Conservation (phyloP, 2,797 vertebrate species). For the Saxicola maurus region DNA sequence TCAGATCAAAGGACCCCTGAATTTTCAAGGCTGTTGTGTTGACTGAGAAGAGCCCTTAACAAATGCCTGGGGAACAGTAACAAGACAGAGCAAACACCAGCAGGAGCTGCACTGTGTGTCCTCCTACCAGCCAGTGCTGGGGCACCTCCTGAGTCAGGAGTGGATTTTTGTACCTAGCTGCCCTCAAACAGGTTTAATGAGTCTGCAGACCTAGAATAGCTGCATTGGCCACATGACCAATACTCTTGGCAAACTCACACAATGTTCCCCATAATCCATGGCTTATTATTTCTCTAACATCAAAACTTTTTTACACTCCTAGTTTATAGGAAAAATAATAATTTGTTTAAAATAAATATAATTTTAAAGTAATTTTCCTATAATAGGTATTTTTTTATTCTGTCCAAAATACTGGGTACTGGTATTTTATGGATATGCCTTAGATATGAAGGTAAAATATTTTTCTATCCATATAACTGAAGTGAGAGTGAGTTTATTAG, state of each 20-base stretch:
- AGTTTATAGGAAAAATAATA: not conserved
- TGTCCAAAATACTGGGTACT: not conserved
- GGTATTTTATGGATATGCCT: not conserved
- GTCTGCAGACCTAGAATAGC: not conserved
- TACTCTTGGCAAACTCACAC: not conserved
- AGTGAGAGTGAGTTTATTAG: not conserved
- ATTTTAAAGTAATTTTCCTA: not conserved
- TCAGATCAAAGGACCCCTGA: not conserved
- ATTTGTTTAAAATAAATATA: not conserved
- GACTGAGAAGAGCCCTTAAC: not conserved
- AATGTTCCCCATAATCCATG: not conserved
- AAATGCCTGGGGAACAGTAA: not conserved
- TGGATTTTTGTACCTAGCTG: not conserved
- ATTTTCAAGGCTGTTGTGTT: not conserved
- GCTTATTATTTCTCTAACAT: not conserved
- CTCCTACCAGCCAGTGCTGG: not conserved
- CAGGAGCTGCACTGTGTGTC: not conserved
- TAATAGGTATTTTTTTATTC: not conserved
- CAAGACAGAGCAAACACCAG: not conserved
- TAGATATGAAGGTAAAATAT: not conserved
- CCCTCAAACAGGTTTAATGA: not conserved
- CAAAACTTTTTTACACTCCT: not conserved
- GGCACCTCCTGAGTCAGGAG: not conserved
- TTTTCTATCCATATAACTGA: not conserved
- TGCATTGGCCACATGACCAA: not conserved